Evolutionary conservation across 2,113 vertebrate genomes (phyloP).

Genomic region (Triplophysa dalaica): DNA sequence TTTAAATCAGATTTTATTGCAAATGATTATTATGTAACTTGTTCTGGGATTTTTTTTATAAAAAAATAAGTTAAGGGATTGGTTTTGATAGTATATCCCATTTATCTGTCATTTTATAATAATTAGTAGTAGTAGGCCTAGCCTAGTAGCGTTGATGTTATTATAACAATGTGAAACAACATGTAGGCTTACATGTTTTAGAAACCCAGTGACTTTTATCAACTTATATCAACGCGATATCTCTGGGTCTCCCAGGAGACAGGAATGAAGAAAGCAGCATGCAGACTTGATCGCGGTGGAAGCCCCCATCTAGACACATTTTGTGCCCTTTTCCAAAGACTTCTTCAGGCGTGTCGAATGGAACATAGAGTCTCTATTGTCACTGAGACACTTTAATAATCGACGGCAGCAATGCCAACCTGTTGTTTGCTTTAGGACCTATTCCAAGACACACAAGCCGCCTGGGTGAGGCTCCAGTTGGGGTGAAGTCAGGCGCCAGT

Average conservation of each 20-base stretch:
- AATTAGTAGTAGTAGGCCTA: not conserved
- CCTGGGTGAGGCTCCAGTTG: constrained; percentile 70
- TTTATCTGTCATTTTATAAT: not conserved
- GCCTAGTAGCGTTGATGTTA: not conserved
- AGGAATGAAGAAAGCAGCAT: constrained; percentile 83
- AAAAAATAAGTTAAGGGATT: not conserved
- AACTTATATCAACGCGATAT: constrained; percentile 37
- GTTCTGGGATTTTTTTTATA: not conserved
- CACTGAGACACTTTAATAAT: constrained; percentile 95
- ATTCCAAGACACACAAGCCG: constrained; percentile 77
- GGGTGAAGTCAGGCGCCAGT: constrained; percentile 77
- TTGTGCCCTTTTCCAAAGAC: constrained; percentile 83
- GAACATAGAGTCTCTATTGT: constrained; percentile 98
- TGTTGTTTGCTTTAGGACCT: constrained; percentile 96
- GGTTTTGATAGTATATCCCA: not conserved
- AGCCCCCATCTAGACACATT: constrained; percentile 84
- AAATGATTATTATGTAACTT: not conserved
- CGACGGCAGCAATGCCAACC: constrained; percentile 98
- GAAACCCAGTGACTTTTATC: constrained; percentile 7
- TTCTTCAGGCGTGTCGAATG: constrained; percentile 94
- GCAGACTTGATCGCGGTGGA: constrained; percentile 91
- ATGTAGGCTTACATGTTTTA: not conserved
- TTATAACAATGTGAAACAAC: not conserved
- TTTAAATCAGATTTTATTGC: not conserved
- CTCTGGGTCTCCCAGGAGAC: constrained; percentile 86